Percentiles rank a stretch among this genome's conserved stretches.
Conservation (phyloP, 2,888 invertebrate species). For the Mantis religiosa region DNA sequence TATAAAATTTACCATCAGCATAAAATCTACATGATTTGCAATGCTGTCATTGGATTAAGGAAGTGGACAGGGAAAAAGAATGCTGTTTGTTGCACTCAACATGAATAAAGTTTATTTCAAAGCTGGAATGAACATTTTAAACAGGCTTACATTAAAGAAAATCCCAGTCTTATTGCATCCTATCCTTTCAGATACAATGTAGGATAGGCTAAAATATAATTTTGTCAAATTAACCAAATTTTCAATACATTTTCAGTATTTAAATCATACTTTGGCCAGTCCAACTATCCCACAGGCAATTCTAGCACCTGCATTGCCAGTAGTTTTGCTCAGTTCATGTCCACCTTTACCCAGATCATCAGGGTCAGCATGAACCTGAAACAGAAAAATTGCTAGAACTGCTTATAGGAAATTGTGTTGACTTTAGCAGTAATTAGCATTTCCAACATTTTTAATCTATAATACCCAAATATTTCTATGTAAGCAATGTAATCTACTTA, state of each 20-base stretch:
- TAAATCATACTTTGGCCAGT: conserved; percentile 50
- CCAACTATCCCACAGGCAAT: conserved; percentile 88
- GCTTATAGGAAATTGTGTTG: too few relatives aligned
- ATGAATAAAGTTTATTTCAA: background rate
- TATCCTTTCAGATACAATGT: background rate
- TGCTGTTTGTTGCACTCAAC: background rate
- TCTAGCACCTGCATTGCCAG: conserved; percentile 92
- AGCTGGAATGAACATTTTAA: background rate
- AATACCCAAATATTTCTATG: too few relatives aligned
- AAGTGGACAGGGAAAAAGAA: too few relatives aligned
- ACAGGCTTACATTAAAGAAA: background rate
- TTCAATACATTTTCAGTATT: too few relatives aligned
- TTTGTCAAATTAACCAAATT: background rate
- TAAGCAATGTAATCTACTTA: too few relatives aligned
- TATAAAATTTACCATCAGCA: too few relatives aligned
- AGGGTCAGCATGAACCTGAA: conserved; percentile 76
- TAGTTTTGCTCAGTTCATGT: conserved; percentile 86
- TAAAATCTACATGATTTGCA: too few relatives aligned
- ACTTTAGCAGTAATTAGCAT: too few relatives aligned
- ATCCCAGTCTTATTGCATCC: background rate
- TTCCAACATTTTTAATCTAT: too few relatives aligned
- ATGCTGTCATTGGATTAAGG: too few relatives aligned
- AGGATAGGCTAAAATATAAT: background rate
- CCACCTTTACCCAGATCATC: conserved; percentile 94
- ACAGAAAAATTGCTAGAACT: conserved; percentile 10